These are phyloP conservation scores for Stichopus horrens DNA, from an alignment of 53 echinoderm and acorn worm species.

Conservation along the genomic window DNA sequence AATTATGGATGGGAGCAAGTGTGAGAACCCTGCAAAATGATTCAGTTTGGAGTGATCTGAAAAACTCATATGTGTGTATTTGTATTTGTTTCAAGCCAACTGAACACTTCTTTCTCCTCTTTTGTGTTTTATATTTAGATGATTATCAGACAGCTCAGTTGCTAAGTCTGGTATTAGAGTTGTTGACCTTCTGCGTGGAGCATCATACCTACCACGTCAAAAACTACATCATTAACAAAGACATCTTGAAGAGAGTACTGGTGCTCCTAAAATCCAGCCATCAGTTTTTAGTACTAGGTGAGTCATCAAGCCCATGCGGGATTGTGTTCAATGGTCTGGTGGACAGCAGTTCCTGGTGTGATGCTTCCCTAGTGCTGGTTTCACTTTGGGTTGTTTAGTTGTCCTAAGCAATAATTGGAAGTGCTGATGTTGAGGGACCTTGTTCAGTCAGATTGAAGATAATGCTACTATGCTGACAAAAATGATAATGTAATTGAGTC, in stretches of 20 bases:
- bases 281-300: conserved; percentile 95
- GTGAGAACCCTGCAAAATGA: too few relatives aligned
- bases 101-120: background rate
- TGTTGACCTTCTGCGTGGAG: conserved; percentile 91
- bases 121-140: conserved; percentile 59
- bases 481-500: too few relatives aligned
- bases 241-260: conserved; percentile 87
- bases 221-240: conserved; percentile 99
- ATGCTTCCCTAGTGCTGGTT: background rate
- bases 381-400: background rate
- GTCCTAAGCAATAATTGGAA: background rate
- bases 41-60: too few relatives aligned
- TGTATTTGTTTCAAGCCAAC: background rate
- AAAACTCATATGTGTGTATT: too few relatives aligned
- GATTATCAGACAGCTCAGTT: conserved; percentile 98
- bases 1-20: too few relatives aligned
- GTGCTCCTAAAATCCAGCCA: conserved; percentile 87
- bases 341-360: too few relatives aligned
- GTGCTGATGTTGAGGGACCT: too few relatives aligned
- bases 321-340: too few relatives aligned
- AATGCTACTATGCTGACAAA: too few relatives aligned
- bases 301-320: conserved; percentile 35
- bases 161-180: conserved; percentile 85
- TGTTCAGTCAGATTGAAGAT: too few relatives aligned
- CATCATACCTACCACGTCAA: conserved; percentile 98